phyloP scores from a whole-genome alignment of 2,797 vertebrate species.

The Fundulus diaphanus region DNA sequence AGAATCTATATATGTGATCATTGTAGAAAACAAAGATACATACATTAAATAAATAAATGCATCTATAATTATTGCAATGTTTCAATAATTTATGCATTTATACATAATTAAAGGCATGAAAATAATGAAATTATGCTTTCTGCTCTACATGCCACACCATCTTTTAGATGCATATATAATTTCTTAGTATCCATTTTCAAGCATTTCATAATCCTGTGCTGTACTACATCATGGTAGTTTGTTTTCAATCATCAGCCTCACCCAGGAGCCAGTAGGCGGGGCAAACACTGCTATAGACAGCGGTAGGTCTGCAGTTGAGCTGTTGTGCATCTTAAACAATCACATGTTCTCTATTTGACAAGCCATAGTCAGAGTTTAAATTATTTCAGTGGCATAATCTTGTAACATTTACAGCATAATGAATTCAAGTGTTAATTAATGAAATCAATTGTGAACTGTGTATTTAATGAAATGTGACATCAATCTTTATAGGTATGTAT shows the following conservation, averaged over 20 bases:
- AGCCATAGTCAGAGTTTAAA: not conserved
- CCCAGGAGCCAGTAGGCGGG: not conserved
- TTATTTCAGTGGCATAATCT: not conserved
- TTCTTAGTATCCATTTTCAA: not conserved
- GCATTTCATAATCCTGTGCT: not conserved
- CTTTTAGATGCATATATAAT: not conserved
- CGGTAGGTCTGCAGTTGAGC: not conserved
- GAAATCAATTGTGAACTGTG: not conserved
- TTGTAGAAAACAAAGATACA: not conserved
- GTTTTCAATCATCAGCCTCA: not conserved
- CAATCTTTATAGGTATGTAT: not conserved
- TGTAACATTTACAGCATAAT: not conserved
- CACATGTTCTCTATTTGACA: not conserved
- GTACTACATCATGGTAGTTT: not conserved
- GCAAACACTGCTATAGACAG: not conserved
- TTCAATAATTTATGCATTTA: not conserved
- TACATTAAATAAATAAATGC: not conserved
- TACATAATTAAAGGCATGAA: not conserved
- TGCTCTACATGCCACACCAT: not conserved
- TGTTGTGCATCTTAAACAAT: not conserved
- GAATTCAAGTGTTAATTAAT: not conserved
- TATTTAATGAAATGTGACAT: not conserved
- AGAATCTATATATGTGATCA: not conserved
- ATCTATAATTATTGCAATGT: not conserved
- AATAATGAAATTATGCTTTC: not conserved